A percentile compares a stretch with the other conserved stretches of the same genome.
Evolutionary conservation across 64 coral and sea anemone genomes (phyloP).

Genomic region (Dendrophyllia cribrosa): DNA sequence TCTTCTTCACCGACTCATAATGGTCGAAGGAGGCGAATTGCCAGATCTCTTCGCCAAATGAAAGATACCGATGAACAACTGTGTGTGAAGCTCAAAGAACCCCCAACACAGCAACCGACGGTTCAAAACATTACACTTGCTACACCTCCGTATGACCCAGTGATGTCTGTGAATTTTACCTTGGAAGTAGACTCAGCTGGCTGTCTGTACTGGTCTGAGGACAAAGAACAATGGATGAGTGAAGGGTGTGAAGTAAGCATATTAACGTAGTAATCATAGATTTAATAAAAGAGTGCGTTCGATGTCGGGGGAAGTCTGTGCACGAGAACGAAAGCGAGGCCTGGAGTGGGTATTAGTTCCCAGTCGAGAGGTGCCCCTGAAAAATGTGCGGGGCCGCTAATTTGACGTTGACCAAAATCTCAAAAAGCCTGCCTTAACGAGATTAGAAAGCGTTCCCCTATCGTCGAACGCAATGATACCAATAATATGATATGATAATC

Average conservation of each 20-base stretch:
- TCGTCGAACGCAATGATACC: too few relatives aligned
- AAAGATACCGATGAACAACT: not conserved
- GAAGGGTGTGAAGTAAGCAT: conserved; percentile 49
- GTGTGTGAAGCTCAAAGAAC: conserved; percentile 9
- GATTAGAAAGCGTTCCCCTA: too few relatives aligned
- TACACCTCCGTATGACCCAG: not conserved
- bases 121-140: not conserved
- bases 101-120: not conserved
- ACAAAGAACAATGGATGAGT: conserved; percentile 38
- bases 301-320: too few relatives aligned
- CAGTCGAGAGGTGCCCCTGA: too few relatives aligned
- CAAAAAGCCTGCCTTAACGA: too few relatives aligned
- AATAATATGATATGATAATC: too few relatives aligned
- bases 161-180: conserved; percentile 32
- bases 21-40: not conserved
- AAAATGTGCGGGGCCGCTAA: too few relatives aligned
- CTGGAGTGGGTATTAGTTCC: too few relatives aligned
- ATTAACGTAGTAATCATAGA: not conserved
- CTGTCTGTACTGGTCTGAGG: conserved; percentile 47
- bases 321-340: too few relatives aligned
- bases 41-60: not conserved
- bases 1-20: not conserved
- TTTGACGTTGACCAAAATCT: too few relatives aligned
- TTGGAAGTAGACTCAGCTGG: conserved; percentile 27
- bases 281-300: not conserved